Percentiles rank a stretch among this genome's conserved stretches.
phyloP scores from a whole-genome alignment of 1,140 invertebrate species.

The Trachymyrmex septentrionalis region DNA sequence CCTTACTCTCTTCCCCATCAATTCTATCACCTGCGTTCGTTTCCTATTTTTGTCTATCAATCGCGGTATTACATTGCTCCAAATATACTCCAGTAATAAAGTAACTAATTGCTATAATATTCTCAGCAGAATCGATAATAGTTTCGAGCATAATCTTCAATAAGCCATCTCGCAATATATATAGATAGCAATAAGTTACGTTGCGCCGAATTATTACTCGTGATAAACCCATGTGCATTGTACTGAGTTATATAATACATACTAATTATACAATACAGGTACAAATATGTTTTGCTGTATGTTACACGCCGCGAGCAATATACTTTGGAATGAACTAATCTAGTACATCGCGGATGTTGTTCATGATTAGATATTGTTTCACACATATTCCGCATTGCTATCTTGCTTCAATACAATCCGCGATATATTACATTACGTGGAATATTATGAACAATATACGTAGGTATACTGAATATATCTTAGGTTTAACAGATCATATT shows the following conservation, averaged over 20 bases:
- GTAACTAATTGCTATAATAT: conserved; percentile 39
- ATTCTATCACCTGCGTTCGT: conserved; percentile 54
- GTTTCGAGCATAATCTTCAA: conserved; percentile 1
- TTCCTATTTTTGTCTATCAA: conserved; percentile 65
- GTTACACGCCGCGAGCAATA: conserved; percentile 14
- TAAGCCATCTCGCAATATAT: conserved; percentile 15
- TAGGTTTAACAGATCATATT: neutral
- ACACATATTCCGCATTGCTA: conserved; percentile 28
- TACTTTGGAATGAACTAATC: conserved; percentile 21
- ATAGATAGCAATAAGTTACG: conserved; percentile 36
- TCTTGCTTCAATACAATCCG: conserved; percentile 9
- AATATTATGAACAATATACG: neutral
- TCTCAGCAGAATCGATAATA: neutral
- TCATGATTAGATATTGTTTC: conserved; percentile 38
- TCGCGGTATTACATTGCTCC: conserved; percentile 36
- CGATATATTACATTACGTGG: conserved; percentile 1
- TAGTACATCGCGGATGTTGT: neutral
- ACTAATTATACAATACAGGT: too few species aligned
- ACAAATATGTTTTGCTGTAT: conserved; percentile 7
- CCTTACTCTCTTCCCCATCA: conserved; percentile 32
- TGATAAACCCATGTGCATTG: conserved; percentile 34
- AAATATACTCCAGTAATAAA: conserved; percentile 61
- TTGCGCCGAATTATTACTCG: conserved; percentile 27
- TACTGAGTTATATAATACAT: conserved; percentile 23
- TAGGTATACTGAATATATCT: neutral